Evolutionary conservation across 1,140 invertebrate species (phyloP).

Genomic region (Drosophila santomea): DNA sequence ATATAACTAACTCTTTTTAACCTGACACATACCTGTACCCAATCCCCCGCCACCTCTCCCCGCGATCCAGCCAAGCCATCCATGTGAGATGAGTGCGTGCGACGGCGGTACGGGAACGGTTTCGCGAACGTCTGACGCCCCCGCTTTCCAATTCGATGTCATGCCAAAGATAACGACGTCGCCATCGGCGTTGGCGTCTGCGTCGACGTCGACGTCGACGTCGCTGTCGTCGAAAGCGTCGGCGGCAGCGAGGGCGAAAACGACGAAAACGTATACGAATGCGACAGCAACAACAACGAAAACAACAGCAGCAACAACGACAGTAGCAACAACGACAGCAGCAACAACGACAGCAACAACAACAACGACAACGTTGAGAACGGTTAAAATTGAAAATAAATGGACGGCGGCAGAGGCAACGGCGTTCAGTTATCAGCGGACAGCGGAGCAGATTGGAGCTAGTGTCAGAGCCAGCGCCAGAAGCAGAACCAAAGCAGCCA

Average conservation of each 20-base stretch:
- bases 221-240: conserved; percentile 33
- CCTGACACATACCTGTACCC: too few relatives aligned
- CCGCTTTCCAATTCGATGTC: conserved; percentile 43
- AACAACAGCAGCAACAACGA: conserved; percentile 5
- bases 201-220: conserved; percentile 40
- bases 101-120: conserved; percentile 51
- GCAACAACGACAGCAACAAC: conserved; percentile 6
- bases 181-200: conserved; percentile 32
- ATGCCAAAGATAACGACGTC: conserved; percentile 74
- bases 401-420: conserved; percentile 70
- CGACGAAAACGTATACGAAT: conserved; percentile 4
- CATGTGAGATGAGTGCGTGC: conserved; percentile 42
- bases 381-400: conserved; percentile 82
- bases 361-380: conserved; percentile 37
- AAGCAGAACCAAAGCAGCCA: not conserved
- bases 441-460: conserved; percentile 61
- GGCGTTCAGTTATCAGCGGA: conserved; percentile 81
- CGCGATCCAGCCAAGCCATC: conserved; percentile 2
- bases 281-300: too few relatives aligned
- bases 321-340: conserved; percentile 14
- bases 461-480: too few relatives aligned
- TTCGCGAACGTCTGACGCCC: conserved; percentile 56
- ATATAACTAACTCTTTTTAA: too few relatives aligned
- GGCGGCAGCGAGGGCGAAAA: conserved; percentile 19
- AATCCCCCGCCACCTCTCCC: not conserved